Conservation (phyloP, 2,888 invertebrate genomes). For the Smittia sp. region DNA sequence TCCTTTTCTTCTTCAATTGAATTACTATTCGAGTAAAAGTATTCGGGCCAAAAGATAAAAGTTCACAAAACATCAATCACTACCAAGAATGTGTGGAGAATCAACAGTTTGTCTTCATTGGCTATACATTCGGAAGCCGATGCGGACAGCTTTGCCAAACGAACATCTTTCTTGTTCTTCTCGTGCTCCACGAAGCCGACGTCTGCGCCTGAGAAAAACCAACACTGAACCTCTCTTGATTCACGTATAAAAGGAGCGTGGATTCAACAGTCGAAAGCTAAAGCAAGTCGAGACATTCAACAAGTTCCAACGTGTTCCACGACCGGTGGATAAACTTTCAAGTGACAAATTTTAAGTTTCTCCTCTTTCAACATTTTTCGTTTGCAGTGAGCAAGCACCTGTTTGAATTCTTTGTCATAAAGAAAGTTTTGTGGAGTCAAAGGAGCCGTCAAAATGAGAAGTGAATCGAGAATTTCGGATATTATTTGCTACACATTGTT, state of each 20-base stretch:
- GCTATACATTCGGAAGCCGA: slow-evolving; percentile 6
- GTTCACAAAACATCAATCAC: slow-evolving; percentile 17
- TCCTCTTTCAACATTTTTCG: not conserved
- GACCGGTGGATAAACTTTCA: not conserved
- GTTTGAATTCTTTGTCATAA: not conserved
- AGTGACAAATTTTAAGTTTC: slow-evolving; percentile 2
- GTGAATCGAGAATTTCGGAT: slow-evolving; percentile 34
- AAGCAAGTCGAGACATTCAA: slow-evolving; percentile 31
- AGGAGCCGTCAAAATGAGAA: not conserved
- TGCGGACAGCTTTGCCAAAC: not conserved
- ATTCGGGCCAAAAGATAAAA: not conserved
- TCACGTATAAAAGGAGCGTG: slow-evolving; percentile 30
- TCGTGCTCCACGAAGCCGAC: not conserved
- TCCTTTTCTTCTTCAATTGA: not conserved
- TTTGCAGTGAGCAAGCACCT: not conserved
- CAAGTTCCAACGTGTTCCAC: slow-evolving; percentile 14
- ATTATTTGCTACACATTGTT: slow-evolving; percentile 14
- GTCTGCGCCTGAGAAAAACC: slow-evolving; percentile 5
- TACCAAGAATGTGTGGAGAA: not conserved
- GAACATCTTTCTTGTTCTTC: not conserved
- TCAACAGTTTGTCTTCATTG: slow-evolving; percentile 36
- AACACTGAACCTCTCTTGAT: not conserved
- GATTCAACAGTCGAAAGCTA: slow-evolving; percentile 13
- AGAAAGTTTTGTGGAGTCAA: not conserved
- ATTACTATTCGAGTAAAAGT: not conserved